Evolutionary conservation across 2,113 vertebrate species (phyloP).

Genomic region (Perccottus glenii): DNA sequence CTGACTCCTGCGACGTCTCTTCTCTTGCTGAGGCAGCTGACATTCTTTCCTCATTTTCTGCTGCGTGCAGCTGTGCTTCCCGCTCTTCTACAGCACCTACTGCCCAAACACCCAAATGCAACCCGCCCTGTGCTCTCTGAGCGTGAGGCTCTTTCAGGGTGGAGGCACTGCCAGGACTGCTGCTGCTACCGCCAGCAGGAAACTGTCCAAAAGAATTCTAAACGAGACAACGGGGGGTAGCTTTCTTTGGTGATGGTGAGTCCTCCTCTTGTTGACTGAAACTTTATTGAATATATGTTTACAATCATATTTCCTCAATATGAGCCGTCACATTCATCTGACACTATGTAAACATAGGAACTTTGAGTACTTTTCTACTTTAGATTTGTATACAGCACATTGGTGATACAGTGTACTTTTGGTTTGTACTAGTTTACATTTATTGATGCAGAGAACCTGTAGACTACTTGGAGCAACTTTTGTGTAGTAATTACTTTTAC

Average conservation of each 20-base stretch:
- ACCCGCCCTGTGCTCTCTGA: slow-evolving; percentile 59
- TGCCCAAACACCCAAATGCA: slow-evolving; percentile 61
- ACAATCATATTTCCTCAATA: neutral
- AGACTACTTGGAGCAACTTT: no score
- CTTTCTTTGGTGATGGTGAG: slow-evolving; percentile 82
- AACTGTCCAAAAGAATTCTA: slow-evolving; percentile 57
- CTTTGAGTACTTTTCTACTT: neutral
- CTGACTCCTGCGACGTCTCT: slow-evolving; percentile 45
- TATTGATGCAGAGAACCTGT: no score
- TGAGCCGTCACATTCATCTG: slow-evolving; percentile 11
- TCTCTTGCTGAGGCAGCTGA: slow-evolving; percentile 45
- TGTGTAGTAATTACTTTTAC: no score
- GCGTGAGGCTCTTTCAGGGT: slow-evolving; percentile 63
- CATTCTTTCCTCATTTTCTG: slow-evolving; percentile 44
- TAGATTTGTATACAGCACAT: neutral
- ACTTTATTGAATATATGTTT: slow-evolving; percentile 9
- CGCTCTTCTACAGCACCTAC: slow-evolving; percentile 41
- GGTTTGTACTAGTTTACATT: no score
- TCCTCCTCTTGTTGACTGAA: slow-evolving; percentile 29
- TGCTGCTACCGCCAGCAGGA: slow-evolving; percentile 54
- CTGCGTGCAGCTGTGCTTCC: slow-evolving; percentile 60
- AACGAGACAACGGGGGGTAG: slow-evolving; percentile 58
- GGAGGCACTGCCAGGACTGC: slow-evolving; percentile 57
- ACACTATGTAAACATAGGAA: neutral
- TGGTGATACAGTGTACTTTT: no score